Evolutionary conservation across 1,140 invertebrate genomes (phyloP).

Genomic region (Aphelenchoides fujianensis): DNA sequence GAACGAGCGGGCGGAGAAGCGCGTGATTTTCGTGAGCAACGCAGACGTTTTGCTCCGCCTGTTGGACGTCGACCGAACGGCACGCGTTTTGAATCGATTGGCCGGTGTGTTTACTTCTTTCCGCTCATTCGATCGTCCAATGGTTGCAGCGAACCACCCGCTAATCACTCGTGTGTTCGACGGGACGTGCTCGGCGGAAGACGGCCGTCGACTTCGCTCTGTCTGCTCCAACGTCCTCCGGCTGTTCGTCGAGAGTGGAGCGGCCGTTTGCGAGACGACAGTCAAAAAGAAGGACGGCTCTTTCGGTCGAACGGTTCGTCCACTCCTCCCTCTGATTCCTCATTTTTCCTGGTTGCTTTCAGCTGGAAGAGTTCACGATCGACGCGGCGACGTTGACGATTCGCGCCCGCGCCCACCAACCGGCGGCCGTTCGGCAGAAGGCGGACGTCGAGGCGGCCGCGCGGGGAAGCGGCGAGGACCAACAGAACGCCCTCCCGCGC

Average conservation of each 20-base stretch:
- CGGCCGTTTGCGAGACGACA: conserved; percentile 30
- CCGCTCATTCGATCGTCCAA: not conserved
- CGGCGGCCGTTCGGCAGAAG: not conserved
- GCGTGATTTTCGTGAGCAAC: not conserved
- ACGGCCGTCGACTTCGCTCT: conserved; percentile 6
- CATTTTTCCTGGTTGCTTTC: no score
- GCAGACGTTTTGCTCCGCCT: not conserved
- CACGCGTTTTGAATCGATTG: not conserved
- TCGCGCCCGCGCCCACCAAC: conserved; percentile 10
- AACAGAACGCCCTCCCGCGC: conserved; percentile 4
- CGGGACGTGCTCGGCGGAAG: no score
- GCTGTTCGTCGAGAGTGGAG: conserved; percentile 11
- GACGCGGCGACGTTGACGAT: conserved; percentile 23
- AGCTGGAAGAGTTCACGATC: conserved; percentile 34
- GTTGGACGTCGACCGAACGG: not conserved
- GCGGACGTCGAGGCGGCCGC: not conserved
- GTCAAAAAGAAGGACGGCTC: conserved; percentile 37
- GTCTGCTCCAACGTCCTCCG: conserved; percentile 28
- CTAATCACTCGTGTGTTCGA: conserved; percentile 3
- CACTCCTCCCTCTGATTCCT: conserved; percentile 4
- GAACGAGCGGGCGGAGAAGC: not conserved
- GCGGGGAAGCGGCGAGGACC: no score
- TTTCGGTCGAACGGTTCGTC: conserved; percentile 24
- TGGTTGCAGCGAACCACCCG: not conserved
- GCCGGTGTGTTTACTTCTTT: not conserved